Conservation (phyloP, 2,113 vertebrate genomes). For the Heterotis niloticus region DNA sequence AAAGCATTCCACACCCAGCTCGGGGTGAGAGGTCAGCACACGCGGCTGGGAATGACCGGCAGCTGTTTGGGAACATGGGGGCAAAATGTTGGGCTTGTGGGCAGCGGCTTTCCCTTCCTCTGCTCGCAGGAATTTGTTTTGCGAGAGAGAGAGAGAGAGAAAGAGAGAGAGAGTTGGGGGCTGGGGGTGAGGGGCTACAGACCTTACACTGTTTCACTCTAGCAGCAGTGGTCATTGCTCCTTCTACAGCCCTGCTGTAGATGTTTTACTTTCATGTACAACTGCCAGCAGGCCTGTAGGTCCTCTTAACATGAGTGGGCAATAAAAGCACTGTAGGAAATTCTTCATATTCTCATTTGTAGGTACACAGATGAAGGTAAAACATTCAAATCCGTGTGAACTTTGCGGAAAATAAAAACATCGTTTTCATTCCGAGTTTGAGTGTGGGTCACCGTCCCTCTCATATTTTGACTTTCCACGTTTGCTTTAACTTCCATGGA, state of each 20-base stretch:
- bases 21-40: constrained; percentile 44
- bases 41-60: constrained; percentile 33
- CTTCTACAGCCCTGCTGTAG: not conserved
- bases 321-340: too few relatives aligned
- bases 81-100: constrained; percentile 13
- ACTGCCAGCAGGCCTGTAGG: too few relatives aligned
- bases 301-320: too few relatives aligned
- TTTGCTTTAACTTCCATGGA: too few relatives aligned
- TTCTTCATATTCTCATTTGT: too few relatives aligned
- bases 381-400: too few relatives aligned
- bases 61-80: not conserved
- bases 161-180: not conserved
- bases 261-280: not conserved
- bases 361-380: too few relatives aligned
- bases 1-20: constrained; percentile 36
- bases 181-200: constrained; percentile 22
- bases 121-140: constrained; percentile 17
- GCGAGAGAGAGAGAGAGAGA: constrained; percentile 29
- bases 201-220: constrained; percentile 39
- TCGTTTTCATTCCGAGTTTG: too few relatives aligned
- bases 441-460: too few relatives aligned
- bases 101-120: constrained; percentile 15
- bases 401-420: too few relatives aligned
- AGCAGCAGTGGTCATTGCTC: not conserved
- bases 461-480: too few relatives aligned